Base-by-base conservation (phyloP, 1,140 invertebrate genomes). In the Pseudomyrmex cubaensis region DNA sequence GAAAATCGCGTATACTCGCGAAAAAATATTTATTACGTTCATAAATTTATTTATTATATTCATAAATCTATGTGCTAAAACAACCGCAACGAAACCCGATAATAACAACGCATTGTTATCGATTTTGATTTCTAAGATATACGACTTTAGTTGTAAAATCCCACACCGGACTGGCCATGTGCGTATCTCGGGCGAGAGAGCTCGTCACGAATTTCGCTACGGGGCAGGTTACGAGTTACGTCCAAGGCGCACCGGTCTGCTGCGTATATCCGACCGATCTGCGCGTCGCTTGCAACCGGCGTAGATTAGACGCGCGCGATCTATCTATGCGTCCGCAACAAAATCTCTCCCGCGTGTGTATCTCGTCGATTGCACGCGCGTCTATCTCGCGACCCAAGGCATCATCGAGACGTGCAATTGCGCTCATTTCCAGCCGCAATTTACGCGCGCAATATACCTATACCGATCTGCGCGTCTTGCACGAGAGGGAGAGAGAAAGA, bases 301-400 rank as follows among this genome's bases (percentile, higher is more conserved):
- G 22, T 35, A 61, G 46, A 80, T 70, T 59, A 80, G 44, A 78
- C 64, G 64, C 48, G 64, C 35, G 35, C 35, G 35, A 78, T 78
- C 76, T 78, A 70, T 78, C 54, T 20, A 35, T 35, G 5, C 10
- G 22, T 57, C 46, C n/a, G 76, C 76, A 78, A 78, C 76, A 59
- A 78, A 78, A 78, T 78, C 76, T 70, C 64, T 20, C 76, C 76
- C 69, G 69, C 52, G 57, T 70, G 54, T 66, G 54, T 70, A 70
- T 78, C 76, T 44, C 54, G 59, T 70, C 66, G 66, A 80, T 61
- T 72, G 25, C 20, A 57, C 56, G 48, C 46, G 48, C 35, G 54
- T 78, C 76, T 59, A 12, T 44, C 35, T 35, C 12, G 44, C 54
- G 22, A 80, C 44, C 66, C 66, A 72, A 72, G 76, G 66, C 66